These are phyloP conservation scores for Ochropacha duplaris DNA, from an alignment of 2,888 invertebrate genomes.

Conservation along the genomic window DNA sequence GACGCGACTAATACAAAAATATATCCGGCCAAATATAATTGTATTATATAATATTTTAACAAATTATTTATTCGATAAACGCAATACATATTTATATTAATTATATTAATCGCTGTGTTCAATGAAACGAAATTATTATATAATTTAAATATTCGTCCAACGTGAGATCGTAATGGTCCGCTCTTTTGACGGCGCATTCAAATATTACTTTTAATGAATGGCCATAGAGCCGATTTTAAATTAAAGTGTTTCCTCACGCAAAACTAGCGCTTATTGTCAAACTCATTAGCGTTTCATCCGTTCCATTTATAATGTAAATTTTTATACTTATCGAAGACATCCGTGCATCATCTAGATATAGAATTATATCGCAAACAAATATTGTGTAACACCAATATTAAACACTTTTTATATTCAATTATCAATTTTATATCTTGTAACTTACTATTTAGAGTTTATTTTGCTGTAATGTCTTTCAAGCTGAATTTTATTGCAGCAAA, in stretches of 20 bases:
- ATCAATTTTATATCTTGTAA: constrained; percentile 32
- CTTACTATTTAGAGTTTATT: constrained; percentile 13
- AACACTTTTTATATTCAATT: constrained; percentile 39
- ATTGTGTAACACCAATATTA: constrained; percentile 58
- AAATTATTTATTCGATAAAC: constrained; percentile 42
- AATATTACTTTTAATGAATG: constrained; percentile 25
- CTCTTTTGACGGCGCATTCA: constrained; percentile 51
- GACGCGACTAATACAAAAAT: constrained; percentile 43
- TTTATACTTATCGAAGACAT: constrained; percentile 58
- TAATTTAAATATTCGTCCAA: constrained; percentile 62
- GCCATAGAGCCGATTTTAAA: constrained; percentile 32
- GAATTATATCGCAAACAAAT: constrained; percentile 35
- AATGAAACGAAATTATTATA: constrained; percentile 37
- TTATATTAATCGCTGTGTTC: constrained; percentile 35
- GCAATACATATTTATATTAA: constrained; percentile 47
- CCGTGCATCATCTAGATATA: constrained; percentile 53
- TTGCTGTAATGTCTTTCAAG: constrained; percentile 13
- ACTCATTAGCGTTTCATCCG: constrained; percentile 67
- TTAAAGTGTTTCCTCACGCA: constrained; percentile 49
- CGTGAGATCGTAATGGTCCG: constrained; percentile 41
- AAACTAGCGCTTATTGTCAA: constrained; percentile 50
- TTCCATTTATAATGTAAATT: constrained; percentile 65
- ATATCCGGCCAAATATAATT: constrained; percentile 62
- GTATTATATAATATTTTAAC: constrained; percentile 25
- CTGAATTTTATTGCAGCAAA: background rate